Conservation (phyloP, 2,888 invertebrate species). For the Lasius platythorax region DNA sequence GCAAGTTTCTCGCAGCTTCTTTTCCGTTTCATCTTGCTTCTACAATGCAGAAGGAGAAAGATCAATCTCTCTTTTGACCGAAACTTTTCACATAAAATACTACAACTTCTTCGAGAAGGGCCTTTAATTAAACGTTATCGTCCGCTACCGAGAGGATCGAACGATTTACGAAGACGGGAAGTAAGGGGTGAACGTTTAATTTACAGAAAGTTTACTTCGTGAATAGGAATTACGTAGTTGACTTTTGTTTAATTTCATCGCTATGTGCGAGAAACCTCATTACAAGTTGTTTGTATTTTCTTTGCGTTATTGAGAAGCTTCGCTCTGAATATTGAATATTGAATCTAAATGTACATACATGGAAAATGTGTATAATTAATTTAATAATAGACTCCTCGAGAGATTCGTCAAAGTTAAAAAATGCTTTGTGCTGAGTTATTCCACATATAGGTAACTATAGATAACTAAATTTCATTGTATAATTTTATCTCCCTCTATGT, state of each 20-base stretch:
- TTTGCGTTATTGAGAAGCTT: neutral
- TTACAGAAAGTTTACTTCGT: conserved; percentile 28
- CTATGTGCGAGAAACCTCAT: conserved; percentile 27
- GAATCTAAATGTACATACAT: neutral
- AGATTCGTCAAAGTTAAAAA: neutral
- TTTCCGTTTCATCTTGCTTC: conserved; percentile 13
- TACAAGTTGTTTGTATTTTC: neutral
- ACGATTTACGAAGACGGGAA: conserved; percentile 36
- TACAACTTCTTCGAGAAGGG: conserved; percentile 48
- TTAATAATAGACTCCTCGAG: neutral
- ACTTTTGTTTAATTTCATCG: conserved; percentile 28
- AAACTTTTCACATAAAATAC: conserved; percentile 54
- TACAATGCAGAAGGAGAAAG: conserved; percentile 5
- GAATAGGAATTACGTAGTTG: conserved; percentile 34
- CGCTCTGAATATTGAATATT: neutral
- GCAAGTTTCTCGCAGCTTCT: conserved; percentile 11
- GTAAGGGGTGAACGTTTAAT: conserved; percentile 49
- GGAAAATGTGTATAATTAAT: neutral
- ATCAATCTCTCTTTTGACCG: conserved; percentile 42
- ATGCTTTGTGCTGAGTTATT: neutral
- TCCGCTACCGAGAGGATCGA: conserved; percentile 32
- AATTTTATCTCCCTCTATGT: neutral
- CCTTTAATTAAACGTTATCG: conserved; percentile 53
- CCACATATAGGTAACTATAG: neutral
- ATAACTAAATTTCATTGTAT: neutral